Evolutionary conservation across 2,797 vertebrate genomes (phyloP), one percentile per base, ranked within the genome.

Genomic region (Emydoidea blandingii): DNA sequence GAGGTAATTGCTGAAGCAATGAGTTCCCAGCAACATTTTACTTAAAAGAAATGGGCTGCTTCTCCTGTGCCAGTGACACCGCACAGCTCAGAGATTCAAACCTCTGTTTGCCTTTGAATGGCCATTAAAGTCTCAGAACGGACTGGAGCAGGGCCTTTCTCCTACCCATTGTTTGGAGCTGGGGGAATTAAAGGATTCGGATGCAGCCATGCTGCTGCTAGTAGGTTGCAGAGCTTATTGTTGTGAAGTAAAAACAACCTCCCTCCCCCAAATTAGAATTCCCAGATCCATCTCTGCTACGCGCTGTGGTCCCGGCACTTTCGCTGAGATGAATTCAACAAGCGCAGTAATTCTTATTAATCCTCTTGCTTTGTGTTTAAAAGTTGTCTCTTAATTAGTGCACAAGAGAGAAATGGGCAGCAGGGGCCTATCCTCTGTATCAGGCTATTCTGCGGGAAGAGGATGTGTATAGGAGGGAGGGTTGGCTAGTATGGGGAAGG

Each of bases 1-100:
- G 98, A 97, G 97, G 97, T 98, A 98, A 98, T 98, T 98, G 98
- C 97, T 97, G 97, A 98, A 98, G 97, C 98, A 97, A 96, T 97
- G 98, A 98, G 97, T 98, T 98, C 96, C 96, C 97, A 96, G 98
- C 97, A 98, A 98, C 97, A 96, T 98, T 98, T 98, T 98, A 98
- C 97, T 98, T 98, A 91, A 96, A 97, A 97, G 95, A 97, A 97
- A 97, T 85, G 65, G 91, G 95, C 95, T 89, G 88, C 93, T 94
- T 91, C 95, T 86, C 53, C 57, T 86, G 83, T 76, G 91, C 95
- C 90, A 93, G 87, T 89, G 92, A 86, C 92, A 92, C 92, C 37
- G 92, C 95, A 80, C 87, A 95, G 83, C 79, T 74, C 44, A 90
- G 68, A 49, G 90, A 95, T 94, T 84, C 23, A 92, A 94, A 90